Evolutionary conservation across 2,888 invertebrate species (phyloP), one percentile per base, ranked within the genome.

Genomic region (Mactromeris polynyma): DNA sequence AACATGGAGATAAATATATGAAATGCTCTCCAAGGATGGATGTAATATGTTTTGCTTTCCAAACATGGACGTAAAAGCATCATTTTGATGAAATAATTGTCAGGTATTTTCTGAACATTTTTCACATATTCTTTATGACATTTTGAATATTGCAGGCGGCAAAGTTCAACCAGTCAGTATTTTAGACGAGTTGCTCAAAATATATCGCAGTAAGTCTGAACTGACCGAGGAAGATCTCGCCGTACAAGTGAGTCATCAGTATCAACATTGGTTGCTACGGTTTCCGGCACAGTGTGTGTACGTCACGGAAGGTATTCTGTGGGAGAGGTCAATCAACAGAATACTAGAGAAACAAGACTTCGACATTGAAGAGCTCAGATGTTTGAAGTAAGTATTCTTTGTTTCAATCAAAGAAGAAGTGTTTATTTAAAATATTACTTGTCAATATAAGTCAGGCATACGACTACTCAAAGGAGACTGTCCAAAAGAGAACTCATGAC

Each of bases 231-330:
- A 91, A 26, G 91, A 89, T 26, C 85, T 92, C 19, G 78, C 89
- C 1, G 79, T 87, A 89, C 81, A 85, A 31, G 31, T 87, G n/a
- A 93, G 93, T 33, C 93, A 94, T 38, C 90, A 89, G 11, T 96
- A 94, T 92, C 90, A 92, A 21, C 96, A 96, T 87, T 96, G 96
- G 96, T 87, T 96, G 89, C 93, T 96, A 73, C 93, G 95, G 58
- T 96, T 96, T 93, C 96, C 96, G 9, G 93, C 93, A 14, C 96
- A 96, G 92, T 96, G 95, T 93, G 95, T 96, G 26, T 91, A 95
- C 42, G 94, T 95, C 4, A 93, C 96, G 0, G 96, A 96, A 86
- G 95, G 95, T 14, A 94, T 96, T 19, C 92, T 96, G 77, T 96
- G 96, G 96, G 95, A 95, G 83, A 87, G 95, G 36, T 85, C 86